phyloP scores from a whole-genome alignment of 2,888 invertebrate genomes.

The Ornithoptera priamus region DNA sequence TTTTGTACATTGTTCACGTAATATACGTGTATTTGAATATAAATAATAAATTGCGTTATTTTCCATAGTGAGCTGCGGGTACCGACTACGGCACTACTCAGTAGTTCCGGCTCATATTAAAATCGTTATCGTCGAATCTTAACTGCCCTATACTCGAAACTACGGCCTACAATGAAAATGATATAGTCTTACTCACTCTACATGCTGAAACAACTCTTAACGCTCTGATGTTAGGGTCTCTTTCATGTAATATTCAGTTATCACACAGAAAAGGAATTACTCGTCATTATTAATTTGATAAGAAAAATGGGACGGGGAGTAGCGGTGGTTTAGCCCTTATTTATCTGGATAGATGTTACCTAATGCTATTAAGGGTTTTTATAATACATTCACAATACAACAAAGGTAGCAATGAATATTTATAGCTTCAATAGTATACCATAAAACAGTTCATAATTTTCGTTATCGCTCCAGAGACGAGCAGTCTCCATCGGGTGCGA shows the following conservation, averaged over 20 bases:
- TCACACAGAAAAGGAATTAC: conserved; percentile 42
- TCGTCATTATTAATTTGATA: conserved; percentile 76
- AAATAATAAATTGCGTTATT: conserved; percentile 64
- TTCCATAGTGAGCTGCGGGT: conserved; percentile 56
- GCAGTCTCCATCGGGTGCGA: no score
- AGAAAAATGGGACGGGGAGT: conserved; percentile 54
- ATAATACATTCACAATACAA: neutral
- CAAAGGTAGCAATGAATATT: no score
- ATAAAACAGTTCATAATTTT: no score
- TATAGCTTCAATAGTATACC: no score
- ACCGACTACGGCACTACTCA: conserved; percentile 41
- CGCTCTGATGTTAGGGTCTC: conserved; percentile 37
- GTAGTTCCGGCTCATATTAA: conserved; percentile 78
- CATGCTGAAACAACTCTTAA: conserved; percentile 51
- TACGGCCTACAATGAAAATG: conserved; percentile 69
- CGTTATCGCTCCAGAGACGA: no score
- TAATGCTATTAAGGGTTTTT: neutral
- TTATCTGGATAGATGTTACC: conserved; percentile 24
- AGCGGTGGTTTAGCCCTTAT: conserved; percentile 47
- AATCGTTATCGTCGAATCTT: conserved; percentile 75
- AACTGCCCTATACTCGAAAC: conserved; percentile 76
- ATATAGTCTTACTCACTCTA: conserved; percentile 58
- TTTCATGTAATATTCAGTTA: conserved; percentile 34
- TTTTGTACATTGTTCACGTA: conserved; percentile 1
- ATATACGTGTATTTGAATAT: conserved; percentile 41